Evolutionary conservation across 1,140 invertebrate species (phyloP).

Genomic region (Plutomurus gul): DNA sequence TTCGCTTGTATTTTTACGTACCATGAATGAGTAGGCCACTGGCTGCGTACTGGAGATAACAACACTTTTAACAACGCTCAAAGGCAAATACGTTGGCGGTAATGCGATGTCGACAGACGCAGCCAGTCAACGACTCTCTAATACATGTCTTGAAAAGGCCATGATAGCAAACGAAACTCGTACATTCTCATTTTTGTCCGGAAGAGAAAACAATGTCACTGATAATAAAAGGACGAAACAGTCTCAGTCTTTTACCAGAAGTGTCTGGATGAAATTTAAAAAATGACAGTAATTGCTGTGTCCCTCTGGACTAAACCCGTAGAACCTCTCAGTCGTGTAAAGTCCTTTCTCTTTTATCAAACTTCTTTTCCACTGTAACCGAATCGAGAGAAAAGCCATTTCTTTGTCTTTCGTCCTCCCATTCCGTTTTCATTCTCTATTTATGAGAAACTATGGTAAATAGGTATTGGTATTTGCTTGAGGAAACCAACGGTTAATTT

Average conservation of each 20-base stretch:
- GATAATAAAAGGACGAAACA: not conserved
- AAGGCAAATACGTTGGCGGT: not conserved
- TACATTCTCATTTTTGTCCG: not conserved
- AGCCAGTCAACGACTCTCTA: not conserved
- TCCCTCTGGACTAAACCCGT: not conserved
- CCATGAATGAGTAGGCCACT: not conserved
- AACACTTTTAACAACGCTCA: not conserved
- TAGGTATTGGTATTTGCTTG: not conserved
- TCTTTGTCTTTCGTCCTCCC: not conserved
- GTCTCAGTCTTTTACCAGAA: not conserved
- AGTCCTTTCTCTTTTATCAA: not conserved
- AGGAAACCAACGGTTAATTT: not conserved
- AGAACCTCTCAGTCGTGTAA: too few species aligned
- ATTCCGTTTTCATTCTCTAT: not conserved
- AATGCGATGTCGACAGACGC: not conserved
- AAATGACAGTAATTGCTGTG: slow-evolving; percentile 17
- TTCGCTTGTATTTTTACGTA: not conserved
- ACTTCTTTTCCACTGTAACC: not conserved
- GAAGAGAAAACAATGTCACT: slow-evolving; percentile 1
- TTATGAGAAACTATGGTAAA: not conserved
- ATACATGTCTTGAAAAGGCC: not conserved
- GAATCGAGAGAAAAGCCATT: not conserved
- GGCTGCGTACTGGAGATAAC: not conserved
- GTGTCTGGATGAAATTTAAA: not conserved
- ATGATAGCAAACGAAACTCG: not conserved